Conservation (phyloP, 2,888 invertebrate species). For the Gandaritis pyraliata region DNA sequence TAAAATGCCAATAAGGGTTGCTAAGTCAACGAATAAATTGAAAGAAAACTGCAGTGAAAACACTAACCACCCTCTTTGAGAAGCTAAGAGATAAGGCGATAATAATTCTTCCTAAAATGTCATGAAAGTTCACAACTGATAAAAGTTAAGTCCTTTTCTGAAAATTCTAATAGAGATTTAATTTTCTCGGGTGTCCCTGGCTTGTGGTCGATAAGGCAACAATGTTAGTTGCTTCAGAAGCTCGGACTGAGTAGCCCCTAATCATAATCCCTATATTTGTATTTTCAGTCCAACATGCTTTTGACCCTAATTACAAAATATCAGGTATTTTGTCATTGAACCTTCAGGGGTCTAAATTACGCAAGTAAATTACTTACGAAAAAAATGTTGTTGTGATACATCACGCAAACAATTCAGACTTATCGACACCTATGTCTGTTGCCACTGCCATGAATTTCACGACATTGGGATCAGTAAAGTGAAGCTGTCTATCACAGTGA, state of each 20-base stretch:
- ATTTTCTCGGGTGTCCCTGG: constrained; percentile 71
- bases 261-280: constrained; percentile 19
- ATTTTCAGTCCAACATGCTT: not conserved
- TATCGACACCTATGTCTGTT: no score
- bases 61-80: constrained; percentile 60
- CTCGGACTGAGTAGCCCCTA: constrained; percentile 21
- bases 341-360: no score
- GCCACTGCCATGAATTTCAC: no score
- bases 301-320: no score
- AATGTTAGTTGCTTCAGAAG: constrained; percentile 24
- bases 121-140: constrained; percentile 83
- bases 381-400: no score
- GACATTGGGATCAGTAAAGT: no score
- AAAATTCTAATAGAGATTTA: constrained; percentile 81
- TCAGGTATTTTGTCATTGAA: no score
- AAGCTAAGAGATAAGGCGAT: constrained; percentile 76
- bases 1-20: constrained; percentile 28
- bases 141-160: constrained; percentile 79
- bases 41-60: constrained; percentile 71
- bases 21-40: constrained; percentile 51
- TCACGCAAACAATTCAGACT: no score
- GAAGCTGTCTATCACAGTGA: no score
- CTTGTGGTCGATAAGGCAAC: constrained; percentile 52
- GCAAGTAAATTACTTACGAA: no score
- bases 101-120: constrained; percentile 82